Base-by-base conservation (phyloP, 2,888 invertebrate species). In the Prenolepis imparis region DNA sequence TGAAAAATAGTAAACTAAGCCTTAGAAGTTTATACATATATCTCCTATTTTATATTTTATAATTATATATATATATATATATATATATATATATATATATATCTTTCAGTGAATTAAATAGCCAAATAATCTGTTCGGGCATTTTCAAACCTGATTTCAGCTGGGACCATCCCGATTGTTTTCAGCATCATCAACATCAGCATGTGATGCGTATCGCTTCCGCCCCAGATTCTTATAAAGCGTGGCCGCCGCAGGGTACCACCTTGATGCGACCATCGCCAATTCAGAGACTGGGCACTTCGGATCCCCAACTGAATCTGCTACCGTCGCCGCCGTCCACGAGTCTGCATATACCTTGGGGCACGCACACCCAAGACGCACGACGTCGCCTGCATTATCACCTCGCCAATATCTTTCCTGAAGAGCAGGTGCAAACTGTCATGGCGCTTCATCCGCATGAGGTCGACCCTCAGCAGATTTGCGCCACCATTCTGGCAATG, bases 361-460 rank as follows among this genome's bases (percentile, higher is more conserved):
- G 90, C 64, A 89, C 90, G 8, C 91, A 93, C 70, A 87, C 94
- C 8, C 96, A 96, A 81, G 98, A 98, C 91, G 97, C 97, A 28
- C 96, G 98, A 0, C 96, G 97, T 41, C 96, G 97, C 89, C 95
- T 98, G 93, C 98, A 98, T 94, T 98, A 97, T 95, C 98, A 98
- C 94, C 95, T 99, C 87, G 97, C 98, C n/a, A 97, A 97, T 77
- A 97, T 99, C 83, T 99, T 99, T 95, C 98, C 98, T 0, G 98
- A 98, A 92, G 97, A 97, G 88, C 97, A 98, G 93, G 99, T 99
- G n/a, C 96, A 96, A 74, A 96, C 97, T 74, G 98, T 98, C 0
- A 98, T 99, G 98, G 96, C 97, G 86, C 95, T 97, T 88, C 97
- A 98, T 95, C 99, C 99, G 0, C 97, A 98, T 70, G 98, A 98